Conservation (phyloP, 2,888 invertebrate species). For the Prosapia bicincta region DNA sequence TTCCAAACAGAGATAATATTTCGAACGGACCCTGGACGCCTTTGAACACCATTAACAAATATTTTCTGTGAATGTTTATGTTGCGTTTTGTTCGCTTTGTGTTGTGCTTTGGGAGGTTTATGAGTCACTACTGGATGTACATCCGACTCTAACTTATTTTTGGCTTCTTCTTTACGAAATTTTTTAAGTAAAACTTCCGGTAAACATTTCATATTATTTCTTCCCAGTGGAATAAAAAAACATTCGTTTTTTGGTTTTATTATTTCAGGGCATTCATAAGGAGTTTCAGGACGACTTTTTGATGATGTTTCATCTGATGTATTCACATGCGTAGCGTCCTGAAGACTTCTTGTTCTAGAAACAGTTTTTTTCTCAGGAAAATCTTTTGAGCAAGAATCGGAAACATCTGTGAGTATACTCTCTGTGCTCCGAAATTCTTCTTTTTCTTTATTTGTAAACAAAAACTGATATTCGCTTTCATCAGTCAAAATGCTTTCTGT, state of each 20-base stretch:
- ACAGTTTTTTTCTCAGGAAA: slow-evolving; percentile 41
- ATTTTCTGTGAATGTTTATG: slow-evolving; percentile 27
- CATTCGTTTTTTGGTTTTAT: slow-evolving; percentile 37
- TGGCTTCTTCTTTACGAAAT: slow-evolving; percentile 34
- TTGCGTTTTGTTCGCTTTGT: slow-evolving; percentile 18
- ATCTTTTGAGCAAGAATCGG: slow-evolving; percentile 36
- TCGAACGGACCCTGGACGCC: slow-evolving; percentile 8
- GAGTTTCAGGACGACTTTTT: slow-evolving; percentile 34
- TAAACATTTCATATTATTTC: slow-evolving; percentile 32
- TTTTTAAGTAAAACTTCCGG: slow-evolving; percentile 34
- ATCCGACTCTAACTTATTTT: slow-evolving; percentile 27
- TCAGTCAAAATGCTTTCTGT: slow-evolving; percentile 77
- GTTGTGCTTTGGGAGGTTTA: slow-evolving; percentile 65
- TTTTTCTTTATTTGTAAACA: slow-evolving; percentile 36
- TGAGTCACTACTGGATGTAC: slow-evolving; percentile 54
- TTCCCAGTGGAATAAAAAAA: slow-evolving; percentile 39
- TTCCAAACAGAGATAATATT: slow-evolving; percentile 13
- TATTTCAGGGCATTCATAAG: slow-evolving; percentile 24
- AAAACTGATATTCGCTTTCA: slow-evolving; percentile 58
- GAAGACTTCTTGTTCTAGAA: slow-evolving; percentile 48
- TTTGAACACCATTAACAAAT: background rate
- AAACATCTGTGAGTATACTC: slow-evolving; percentile 74
- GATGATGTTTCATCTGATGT: slow-evolving; percentile 17
- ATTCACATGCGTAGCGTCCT: slow-evolving; percentile 44
- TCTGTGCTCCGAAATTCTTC: slow-evolving; percentile 60